phyloP scores from a whole-genome alignment of 1,140 invertebrate genomes.

The Drosophila littoralis region DNA sequence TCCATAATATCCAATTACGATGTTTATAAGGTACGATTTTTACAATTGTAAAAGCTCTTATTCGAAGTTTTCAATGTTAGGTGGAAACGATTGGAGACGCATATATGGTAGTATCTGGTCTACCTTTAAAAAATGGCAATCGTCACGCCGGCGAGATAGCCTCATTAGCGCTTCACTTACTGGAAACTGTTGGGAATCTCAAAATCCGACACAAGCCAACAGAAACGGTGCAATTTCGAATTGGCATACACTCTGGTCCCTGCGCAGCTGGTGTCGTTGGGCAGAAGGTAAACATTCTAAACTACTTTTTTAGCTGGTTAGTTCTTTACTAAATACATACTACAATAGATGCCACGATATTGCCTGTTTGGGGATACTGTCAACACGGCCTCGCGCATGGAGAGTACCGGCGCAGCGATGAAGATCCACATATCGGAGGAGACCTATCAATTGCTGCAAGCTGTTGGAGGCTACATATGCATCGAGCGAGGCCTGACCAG shows the following conservation, averaged over 20 bases:
- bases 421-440: constrained; percentile 97
- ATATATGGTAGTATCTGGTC: constrained; percentile 97
- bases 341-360: constrained; percentile 91
- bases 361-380: constrained; percentile 97
- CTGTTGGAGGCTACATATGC: constrained; percentile 86
- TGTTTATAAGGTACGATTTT: constrained; percentile 91
- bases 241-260: constrained; percentile 93
- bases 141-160: constrained; percentile 91
- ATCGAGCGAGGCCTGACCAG: constrained; percentile 88
- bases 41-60: not conserved
- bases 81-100: constrained; percentile 98
- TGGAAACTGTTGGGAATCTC: constrained; percentile 93
- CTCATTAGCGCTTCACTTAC: constrained; percentile 94
- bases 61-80: constrained; percentile 82
- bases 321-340: not conserved
- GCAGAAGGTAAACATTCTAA: constrained; percentile 86
- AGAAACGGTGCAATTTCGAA: constrained; percentile 91
- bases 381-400: constrained; percentile 95
- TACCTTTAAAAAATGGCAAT: constrained; percentile 91
- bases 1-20: constrained; percentile 95
- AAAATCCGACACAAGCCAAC: constrained; percentile 92
- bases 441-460: constrained; percentile 89
- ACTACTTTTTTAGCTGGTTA: not conserved
- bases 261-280: constrained; percentile 94
- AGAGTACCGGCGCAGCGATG: constrained; percentile 93